phyloP scores from a whole-genome alignment of 2,888 invertebrate species.

The Cataglyphis livida region DNA sequence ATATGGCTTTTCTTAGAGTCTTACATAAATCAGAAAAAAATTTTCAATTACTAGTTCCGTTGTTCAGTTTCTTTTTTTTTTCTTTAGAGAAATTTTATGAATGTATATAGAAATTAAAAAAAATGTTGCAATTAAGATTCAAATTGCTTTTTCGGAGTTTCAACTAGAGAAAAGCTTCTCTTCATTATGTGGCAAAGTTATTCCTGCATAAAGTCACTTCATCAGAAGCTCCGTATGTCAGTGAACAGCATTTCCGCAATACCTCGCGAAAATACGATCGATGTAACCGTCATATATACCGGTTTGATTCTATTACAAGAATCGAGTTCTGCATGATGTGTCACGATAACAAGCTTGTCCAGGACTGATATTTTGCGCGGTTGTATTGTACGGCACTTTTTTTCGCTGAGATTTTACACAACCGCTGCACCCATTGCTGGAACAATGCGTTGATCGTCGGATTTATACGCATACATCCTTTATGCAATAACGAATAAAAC shows the following conservation, averaged over 20 bases:
- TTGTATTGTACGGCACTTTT: not conserved
- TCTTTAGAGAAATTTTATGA: not conserved
- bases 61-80: not conserved
- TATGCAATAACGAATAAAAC: constrained; percentile 74
- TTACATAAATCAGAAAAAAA: constrained; percentile 40
- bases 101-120: not conserved
- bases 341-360: constrained; percentile 17
- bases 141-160: not conserved
- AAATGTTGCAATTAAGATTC: not conserved
- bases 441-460: constrained; percentile 74
- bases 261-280: constrained; percentile 36
- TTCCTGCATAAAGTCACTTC: not conserved
- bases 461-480: constrained; percentile 61
- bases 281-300: constrained; percentile 12
- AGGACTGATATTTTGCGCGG: constrained; percentile 18
- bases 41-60: constrained; percentile 20
- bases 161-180: not conserved
- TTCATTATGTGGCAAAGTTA: not conserved
- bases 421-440: constrained; percentile 20
- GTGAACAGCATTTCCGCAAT: constrained; percentile 1
- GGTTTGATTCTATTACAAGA: constrained; percentile 44
- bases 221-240: not conserved
- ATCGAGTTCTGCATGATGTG: constrained; percentile 33
- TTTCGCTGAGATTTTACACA: constrained; percentile 43
- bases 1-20: not conserved